These are phyloP conservation scores for Bubalus kerabau DNA, from an alignment of 2,113 vertebrate genomes.

Conservation along the genomic window DNA sequence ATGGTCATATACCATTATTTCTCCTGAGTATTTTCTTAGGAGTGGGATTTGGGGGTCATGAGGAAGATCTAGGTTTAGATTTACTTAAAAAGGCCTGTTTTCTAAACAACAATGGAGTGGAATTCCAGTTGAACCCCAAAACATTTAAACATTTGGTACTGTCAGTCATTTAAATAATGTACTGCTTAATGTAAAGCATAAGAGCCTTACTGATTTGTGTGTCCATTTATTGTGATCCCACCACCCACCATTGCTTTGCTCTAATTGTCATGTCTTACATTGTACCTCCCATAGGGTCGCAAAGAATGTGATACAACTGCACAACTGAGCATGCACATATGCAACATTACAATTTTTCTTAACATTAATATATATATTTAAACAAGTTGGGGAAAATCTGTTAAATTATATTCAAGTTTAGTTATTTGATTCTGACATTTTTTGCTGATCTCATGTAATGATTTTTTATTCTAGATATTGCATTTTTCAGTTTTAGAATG, in stretches of 20 bases:
- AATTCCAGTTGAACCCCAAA: background rate
- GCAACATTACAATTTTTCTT: background rate
- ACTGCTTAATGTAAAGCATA: background rate
- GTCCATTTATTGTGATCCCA: background rate
- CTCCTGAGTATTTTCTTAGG: background rate
- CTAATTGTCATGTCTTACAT: background rate
- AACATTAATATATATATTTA: background rate
- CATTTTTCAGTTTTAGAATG: background rate
- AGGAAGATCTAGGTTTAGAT: background rate
- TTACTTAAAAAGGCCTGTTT: background rate
- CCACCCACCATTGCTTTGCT: background rate
- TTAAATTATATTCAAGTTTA: background rate
- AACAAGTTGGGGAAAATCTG: background rate
- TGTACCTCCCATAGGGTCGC: accelerated
- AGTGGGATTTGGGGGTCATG: background rate
- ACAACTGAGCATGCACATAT: background rate
- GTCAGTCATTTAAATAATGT: background rate
- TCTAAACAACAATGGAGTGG: background rate
- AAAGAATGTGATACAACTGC: background rate
- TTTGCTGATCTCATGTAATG: background rate
- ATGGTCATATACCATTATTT: background rate
- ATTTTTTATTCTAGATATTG: background rate
- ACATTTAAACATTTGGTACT: background rate
- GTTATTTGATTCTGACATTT: background rate
- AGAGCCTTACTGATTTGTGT: background rate